phyloP scores from a whole-genome alignment of 1,140 invertebrate genomes.

The Drosophila obscura region DNA sequence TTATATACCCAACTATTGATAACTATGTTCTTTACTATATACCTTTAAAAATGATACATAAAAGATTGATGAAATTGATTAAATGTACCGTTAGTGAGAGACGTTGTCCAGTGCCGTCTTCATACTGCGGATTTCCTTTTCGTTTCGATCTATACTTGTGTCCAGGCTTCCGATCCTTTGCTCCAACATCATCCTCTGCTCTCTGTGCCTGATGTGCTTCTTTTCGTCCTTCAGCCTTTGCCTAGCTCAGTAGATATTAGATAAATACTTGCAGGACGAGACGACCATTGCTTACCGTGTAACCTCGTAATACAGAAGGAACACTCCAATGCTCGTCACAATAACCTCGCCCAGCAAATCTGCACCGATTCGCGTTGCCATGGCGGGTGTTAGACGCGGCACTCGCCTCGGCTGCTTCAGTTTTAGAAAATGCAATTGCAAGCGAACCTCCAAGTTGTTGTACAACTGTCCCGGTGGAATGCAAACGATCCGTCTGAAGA shows the following conservation, averaged over 20 bases:
- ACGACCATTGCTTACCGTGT: slow-evolving; percentile 9
- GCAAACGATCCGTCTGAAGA: slow-evolving; percentile 29
- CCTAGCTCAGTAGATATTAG: slow-evolving; percentile 3
- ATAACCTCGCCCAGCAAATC: slow-evolving; percentile 49
- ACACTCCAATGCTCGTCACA: slow-evolving; percentile 24
- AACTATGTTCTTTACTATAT: too few relatives aligned
- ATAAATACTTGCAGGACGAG: not conserved
- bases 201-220: slow-evolving; percentile 7
- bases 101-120: not conserved
- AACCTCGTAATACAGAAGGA: slow-evolving; percentile 38
- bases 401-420: slow-evolving; percentile 47
- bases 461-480: slow-evolving; percentile 49
- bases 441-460: slow-evolving; percentile 40
- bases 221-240: slow-evolving; percentile 26
- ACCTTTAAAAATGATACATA: too few relatives aligned
- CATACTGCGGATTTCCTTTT: slow-evolving; percentile 35
- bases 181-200: slow-evolving; percentile 1
- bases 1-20: too few relatives aligned
- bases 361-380: slow-evolving; percentile 41
- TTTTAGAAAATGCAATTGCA: slow-evolving; percentile 47
- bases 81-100: too few relatives aligned
- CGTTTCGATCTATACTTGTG: slow-evolving; percentile 31
- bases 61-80: too few relatives aligned
- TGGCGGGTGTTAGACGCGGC: slow-evolving; percentile 17
- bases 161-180: slow-evolving; percentile 16